Evolutionary conservation across 2,113 vertebrate genomes (phyloP).

Genomic region (Vidua chalybeata): DNA sequence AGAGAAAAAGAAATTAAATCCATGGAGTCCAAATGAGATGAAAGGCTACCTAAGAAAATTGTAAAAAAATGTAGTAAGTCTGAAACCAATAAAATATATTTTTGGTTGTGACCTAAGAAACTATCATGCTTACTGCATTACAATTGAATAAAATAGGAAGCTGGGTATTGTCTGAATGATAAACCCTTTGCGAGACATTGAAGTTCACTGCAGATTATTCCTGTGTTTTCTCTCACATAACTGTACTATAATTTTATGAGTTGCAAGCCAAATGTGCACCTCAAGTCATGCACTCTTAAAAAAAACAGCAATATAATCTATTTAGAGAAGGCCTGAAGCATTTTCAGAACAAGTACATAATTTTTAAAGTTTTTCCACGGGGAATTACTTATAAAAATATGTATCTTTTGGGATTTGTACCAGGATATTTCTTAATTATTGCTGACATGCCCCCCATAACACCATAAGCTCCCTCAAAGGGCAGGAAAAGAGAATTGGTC

Average conservation of each 20-base stretch:
- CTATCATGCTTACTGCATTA: background rate
- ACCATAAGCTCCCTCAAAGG: constrained; percentile 60
- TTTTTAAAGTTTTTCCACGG: constrained; percentile 46
- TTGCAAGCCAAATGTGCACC: constrained; percentile 49
- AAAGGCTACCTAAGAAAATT: background rate
- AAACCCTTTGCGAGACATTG: background rate
- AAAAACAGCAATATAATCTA: constrained; percentile 42
- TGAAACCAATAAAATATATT: background rate
- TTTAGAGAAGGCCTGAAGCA: constrained; percentile 60
- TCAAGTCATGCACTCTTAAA: constrained; percentile 58
- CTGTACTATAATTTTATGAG: constrained; percentile 1
- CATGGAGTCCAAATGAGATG: background rate
- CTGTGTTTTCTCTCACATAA: background rate
- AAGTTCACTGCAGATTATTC: background rate
- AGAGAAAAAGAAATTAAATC: background rate
- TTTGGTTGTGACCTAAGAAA: background rate
- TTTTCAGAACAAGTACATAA: constrained; percentile 55
- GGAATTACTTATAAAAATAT: constrained; percentile 64
- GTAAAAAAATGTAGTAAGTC: background rate
- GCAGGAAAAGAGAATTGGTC: constrained; percentile 59
- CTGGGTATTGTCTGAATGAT: background rate
- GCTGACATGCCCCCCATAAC: constrained; percentile 60
- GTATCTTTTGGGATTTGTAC: constrained; percentile 51
- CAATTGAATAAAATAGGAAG: background rate
- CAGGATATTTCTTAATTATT: constrained; percentile 71